These are phyloP conservation scores for Antechinus flavipes DNA, from an alignment of 2,113 vertebrate genomes.

Conservation along the genomic window DNA sequence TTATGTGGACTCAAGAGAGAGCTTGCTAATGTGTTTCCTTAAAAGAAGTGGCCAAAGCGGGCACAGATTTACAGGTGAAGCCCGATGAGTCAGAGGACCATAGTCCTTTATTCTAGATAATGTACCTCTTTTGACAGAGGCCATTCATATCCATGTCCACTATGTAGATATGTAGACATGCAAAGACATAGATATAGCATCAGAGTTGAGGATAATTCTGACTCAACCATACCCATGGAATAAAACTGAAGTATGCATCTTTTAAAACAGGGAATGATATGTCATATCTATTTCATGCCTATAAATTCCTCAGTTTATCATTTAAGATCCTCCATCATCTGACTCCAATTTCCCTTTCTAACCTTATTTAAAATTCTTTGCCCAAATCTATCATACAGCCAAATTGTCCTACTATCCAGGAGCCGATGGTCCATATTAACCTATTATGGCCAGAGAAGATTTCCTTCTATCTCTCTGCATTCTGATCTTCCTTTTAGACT, in stretches of 20 bases:
- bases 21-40: neutral
- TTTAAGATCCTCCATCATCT: neutral
- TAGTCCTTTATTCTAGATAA: neutral
- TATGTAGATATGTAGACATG: neutral
- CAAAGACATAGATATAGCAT: neutral
- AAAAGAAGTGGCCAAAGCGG: neutral
- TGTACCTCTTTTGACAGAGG: neutral
- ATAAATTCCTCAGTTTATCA: neutral
- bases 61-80: neutral
- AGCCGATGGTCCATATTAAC: neutral
- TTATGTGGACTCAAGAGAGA: neutral
- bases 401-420: neutral
- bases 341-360: neutral
- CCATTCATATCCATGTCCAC: neutral
- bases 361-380: neutral
- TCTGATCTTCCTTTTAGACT: neutral
- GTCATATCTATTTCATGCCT: neutral
- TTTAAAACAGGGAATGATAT: neutral
- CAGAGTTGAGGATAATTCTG: neutral
- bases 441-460: neutral
- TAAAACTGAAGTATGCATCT: neutral
- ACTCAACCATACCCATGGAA: neutral
- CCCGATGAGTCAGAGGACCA: neutral
- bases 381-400: neutral
- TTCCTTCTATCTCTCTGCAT: neutral